Conservation (phyloP, 1,140 invertebrate genomes). For the Belonocnema kinseyi region DNA sequence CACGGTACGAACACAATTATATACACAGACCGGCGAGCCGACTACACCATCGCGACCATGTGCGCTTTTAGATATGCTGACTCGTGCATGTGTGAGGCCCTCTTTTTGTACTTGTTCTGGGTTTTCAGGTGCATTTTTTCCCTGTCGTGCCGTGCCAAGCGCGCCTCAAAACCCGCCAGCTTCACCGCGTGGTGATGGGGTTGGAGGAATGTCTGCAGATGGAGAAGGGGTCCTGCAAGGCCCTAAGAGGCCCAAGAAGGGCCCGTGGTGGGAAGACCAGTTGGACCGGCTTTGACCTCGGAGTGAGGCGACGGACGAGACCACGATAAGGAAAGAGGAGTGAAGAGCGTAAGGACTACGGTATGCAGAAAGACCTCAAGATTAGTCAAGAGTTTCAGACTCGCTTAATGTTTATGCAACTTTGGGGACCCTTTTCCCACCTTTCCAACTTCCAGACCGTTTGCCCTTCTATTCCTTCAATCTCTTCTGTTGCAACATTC, state of each 20-base stretch:
- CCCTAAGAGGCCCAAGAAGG: constrained; percentile 46
- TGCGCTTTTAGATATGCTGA: background rate
- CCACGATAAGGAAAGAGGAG: constrained; percentile 33
- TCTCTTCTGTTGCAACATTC: too few species aligned
- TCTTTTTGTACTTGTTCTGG: constrained; percentile 40
- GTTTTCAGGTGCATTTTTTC: constrained; percentile 46
- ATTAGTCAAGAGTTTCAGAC: constrained; percentile 58
- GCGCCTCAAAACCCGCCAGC: constrained; percentile 51
- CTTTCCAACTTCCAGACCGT: too few species aligned
- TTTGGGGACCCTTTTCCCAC: constrained; percentile 31
- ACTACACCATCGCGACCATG: background rate
- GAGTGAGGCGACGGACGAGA: constrained; percentile 12
- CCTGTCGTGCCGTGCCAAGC: constrained; percentile 39
- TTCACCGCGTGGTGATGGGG: constrained; percentile 38
- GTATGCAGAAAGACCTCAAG: constrained; percentile 59
- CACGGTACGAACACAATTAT: background rate
- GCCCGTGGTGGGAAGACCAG: constrained; percentile 48
- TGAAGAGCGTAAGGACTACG: constrained; percentile 42
- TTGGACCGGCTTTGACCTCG: constrained; percentile 52
- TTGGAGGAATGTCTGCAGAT: constrained; percentile 51
- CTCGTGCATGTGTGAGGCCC: constrained; percentile 19
- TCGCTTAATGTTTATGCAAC: constrained; percentile 57
- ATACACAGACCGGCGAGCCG: background rate
- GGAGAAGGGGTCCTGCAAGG: constrained; percentile 42
- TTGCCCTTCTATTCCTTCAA: too few species aligned